A percentile compares a stretch with the other conserved stretches of the same genome.
These are phyloP conservation scores for Stichopus horrens DNA, from an alignment of 53 echinoderm and acorn worm genomes.

Conservation along the genomic window DNA sequence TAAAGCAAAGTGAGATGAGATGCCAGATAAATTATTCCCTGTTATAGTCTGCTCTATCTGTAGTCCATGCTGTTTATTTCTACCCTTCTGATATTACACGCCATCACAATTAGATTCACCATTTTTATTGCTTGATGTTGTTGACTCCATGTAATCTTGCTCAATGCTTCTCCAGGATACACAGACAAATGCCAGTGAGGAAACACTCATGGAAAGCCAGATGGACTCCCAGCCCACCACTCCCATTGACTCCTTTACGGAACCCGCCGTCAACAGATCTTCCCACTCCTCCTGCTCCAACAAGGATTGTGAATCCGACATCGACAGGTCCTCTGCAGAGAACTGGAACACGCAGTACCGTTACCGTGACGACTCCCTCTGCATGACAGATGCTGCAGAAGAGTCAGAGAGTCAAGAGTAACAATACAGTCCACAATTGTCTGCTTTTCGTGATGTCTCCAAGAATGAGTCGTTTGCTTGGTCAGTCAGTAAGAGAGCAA, in stretches of 20 bases:
- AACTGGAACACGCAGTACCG: constrained; percentile 5
- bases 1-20: no score
- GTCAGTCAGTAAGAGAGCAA: no score
- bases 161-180: not conserved
- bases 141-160: no score
- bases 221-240: constrained; percentile 22
- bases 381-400: constrained; percentile 14
- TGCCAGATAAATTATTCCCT: no score
- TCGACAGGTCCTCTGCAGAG: not conserved
- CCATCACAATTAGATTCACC: no score
- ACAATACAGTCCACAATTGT: not conserved
- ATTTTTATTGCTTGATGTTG: no score
- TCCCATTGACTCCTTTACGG: not conserved
- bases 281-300: constrained; percentile 27
- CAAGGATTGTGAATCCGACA: constrained; percentile 27
- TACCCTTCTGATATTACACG: no score
- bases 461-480: no score
- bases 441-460: no score
- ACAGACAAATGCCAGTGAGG: constrained; percentile 11
- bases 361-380: constrained; percentile 24
- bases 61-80: no score
- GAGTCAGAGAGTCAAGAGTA: constrained; percentile 24
- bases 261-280: not conserved
- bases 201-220: not conserved
- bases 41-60: no score